phyloP scores from a whole-genome alignment of 37 sponge, comb jelly and placozoan genomes.

The Lycopodina hypogea region DNA sequence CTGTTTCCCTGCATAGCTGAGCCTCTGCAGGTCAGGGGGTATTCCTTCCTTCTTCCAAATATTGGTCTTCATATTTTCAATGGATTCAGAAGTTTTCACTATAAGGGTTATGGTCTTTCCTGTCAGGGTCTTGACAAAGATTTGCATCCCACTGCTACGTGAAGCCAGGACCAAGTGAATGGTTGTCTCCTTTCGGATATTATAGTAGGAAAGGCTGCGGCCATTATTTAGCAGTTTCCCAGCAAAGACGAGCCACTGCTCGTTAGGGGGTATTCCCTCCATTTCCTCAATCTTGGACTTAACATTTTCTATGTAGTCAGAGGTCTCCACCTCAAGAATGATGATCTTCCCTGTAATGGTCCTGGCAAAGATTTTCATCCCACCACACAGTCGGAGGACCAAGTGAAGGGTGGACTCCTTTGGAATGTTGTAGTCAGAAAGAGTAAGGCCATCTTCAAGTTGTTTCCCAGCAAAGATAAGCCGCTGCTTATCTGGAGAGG shows the following conservation, averaged over 20 bases:
- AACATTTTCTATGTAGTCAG: slow-evolving; percentile 90
- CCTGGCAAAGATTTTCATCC: slow-evolving; percentile 96
- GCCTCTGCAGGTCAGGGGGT: slow-evolving; percentile 91
- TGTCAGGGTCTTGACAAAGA: slow-evolving; percentile 22
- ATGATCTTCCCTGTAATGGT: slow-evolving; percentile 92
- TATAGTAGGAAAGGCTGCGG: slow-evolving; percentile 11
- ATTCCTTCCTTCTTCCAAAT: slow-evolving; percentile 94
- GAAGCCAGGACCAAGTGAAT: slow-evolving; percentile 42
- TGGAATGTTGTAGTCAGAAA: slow-evolving; percentile 86
- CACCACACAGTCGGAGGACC: slow-evolving; percentile 72
- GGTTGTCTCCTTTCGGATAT: slow-evolving; percentile 75
- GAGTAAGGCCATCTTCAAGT: slow-evolving; percentile 78
- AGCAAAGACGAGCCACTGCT: slow-evolving; percentile 90
- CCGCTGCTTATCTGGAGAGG: slow-evolving; percentile 83
- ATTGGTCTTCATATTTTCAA: slow-evolving; percentile 87
- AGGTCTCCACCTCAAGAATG: slow-evolving; percentile 88
- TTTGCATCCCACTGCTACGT: slow-evolving; percentile 8
- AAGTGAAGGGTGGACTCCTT: slow-evolving; percentile 84
- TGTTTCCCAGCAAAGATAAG: slow-evolving; percentile 57
- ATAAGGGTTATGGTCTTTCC: slow-evolving; percentile 14
- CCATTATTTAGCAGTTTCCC: slow-evolving; percentile 37
- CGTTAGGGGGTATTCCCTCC: slow-evolving; percentile 89
- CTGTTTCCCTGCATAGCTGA: slow-evolving; percentile 87
- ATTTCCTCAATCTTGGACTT: slow-evolving; percentile 93
- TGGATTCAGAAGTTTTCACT: slow-evolving; percentile 59